Evolutionary conservation across 1,140 invertebrate species (phyloP).

Genomic region (Brachionus rotundiformis): DNA sequence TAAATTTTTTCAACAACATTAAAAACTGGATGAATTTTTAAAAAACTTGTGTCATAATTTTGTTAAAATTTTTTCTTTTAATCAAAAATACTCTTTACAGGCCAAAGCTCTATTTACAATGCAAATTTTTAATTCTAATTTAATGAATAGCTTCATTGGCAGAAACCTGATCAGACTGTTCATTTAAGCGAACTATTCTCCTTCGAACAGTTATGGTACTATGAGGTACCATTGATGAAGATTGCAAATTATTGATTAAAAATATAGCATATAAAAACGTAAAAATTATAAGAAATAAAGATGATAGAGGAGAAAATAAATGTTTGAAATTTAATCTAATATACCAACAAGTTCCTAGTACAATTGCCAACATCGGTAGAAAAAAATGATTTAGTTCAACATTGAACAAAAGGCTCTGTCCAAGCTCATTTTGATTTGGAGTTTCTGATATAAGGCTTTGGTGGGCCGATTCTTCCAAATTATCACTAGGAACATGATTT

Average conservation of each 20-base stretch:
- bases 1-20: not conserved
- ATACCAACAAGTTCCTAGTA: constrained; percentile 46
- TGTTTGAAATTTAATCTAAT: constrained; percentile 38
- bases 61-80: not conserved
- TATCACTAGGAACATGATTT: not conserved
- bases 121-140: not conserved
- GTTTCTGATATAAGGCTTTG: not conserved
- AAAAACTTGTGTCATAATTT: not conserved
- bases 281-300: constrained; percentile 35
- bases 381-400: constrained; percentile 23
- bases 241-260: constrained; percentile 42
- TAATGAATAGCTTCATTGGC: not conserved
- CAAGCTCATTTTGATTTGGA: not conserved
- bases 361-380: constrained; percentile 20
- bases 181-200: not conserved
- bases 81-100: not conserved
- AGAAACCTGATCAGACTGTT: not conserved
- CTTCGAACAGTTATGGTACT: not conserved
- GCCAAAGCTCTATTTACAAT: not conserved
- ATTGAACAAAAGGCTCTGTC: not conserved
- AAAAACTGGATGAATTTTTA: not conserved
- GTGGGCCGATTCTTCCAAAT: not conserved
- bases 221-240: not conserved
- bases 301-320: constrained; percentile 50
- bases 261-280: constrained; percentile 41